Conservation (phyloP, 2,888 invertebrate species). For the Agrotis puta region DNA sequence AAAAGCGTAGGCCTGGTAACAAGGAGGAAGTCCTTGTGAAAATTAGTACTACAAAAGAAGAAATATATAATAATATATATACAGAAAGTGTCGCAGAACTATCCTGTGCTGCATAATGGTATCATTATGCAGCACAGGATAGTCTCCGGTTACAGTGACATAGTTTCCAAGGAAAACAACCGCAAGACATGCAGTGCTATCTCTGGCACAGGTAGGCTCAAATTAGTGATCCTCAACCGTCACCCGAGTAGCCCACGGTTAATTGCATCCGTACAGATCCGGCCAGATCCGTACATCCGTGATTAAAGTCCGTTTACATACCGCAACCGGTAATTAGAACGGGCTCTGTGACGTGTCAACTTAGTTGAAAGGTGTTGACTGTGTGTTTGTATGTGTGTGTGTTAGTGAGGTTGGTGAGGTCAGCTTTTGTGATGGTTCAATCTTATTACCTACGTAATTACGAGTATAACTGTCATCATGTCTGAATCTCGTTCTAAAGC, state of each 20-base stretch:
- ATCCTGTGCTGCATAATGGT: constrained; percentile 4
- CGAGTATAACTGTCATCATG: no score
- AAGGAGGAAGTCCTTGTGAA: no score
- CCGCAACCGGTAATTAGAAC: constrained; percentile 39
- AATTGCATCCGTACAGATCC: constrained; percentile 46
- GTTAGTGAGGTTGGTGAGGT: neutral
- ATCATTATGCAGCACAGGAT: neutral
- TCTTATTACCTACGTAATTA: no score
- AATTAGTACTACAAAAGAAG: no score
- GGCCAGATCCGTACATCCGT: constrained; percentile 37
- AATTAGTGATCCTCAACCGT: constrained; percentile 36
- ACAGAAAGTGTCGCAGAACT: no score
- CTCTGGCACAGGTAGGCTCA: constrained; percentile 31
- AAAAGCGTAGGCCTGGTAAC: no score
- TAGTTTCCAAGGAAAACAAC: constrained; percentile 17
- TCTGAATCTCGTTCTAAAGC: no score
- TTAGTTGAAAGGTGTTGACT: constrained; percentile 19
- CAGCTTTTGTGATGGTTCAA: no score
- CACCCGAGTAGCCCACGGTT: constrained; percentile 27
- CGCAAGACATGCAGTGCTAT: constrained; percentile 9
- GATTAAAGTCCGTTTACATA: constrained; percentile 53
- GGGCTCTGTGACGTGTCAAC: constrained; percentile 29
- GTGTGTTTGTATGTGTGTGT: neutral
- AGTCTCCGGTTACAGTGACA: constrained; percentile 15
- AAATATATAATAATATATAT: no score